Evolutionary conservation across 1,140 invertebrate species (phyloP).

Genomic region (Ditylenchus dipsaci): DNA sequence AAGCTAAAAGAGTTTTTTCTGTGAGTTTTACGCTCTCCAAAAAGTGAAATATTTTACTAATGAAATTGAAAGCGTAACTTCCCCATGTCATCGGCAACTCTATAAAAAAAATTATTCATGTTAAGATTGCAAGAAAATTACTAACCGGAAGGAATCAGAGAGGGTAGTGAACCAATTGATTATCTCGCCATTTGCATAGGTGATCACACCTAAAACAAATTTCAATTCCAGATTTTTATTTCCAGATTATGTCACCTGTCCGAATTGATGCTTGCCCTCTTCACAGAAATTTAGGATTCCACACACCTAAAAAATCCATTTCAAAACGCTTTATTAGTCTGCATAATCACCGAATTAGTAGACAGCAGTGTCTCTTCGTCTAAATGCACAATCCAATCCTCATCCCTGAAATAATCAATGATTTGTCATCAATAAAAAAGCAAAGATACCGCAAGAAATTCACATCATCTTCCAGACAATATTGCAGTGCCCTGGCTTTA

Average conservation of each 20-base stretch:
- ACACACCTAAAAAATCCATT: conserved; percentile 40
- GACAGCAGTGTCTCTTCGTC: conserved; percentile 95
- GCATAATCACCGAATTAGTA: conserved; percentile 71
- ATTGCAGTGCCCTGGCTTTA: conserved; percentile 89
- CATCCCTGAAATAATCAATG: conserved; percentile 65
- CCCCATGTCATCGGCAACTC: conserved; percentile 85
- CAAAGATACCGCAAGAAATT: conserved; percentile 39
- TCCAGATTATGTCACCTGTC: conserved; percentile 66
- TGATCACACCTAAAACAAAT: conserved; percentile 70
- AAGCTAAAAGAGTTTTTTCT: conserved; percentile 62
- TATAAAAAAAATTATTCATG: conserved; percentile 10
- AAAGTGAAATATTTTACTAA: conserved; percentile 85
- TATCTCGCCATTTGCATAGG: conserved; percentile 82
- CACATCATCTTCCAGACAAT: conserved; percentile 81
- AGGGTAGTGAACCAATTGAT: conserved; percentile 95
- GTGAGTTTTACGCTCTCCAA: conserved; percentile 72
- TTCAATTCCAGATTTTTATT: neutral
- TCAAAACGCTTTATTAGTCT: too few species aligned
- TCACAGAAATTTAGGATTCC: conserved; percentile 92
- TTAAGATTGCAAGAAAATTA: conserved; percentile 1
- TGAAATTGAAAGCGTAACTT: conserved; percentile 86
- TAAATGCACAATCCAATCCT: conserved; percentile 93
- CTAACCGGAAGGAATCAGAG: conserved; percentile 81
- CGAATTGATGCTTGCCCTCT: conserved; percentile 89
- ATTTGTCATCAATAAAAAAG: neutral